phyloP scores from a whole-genome alignment of 2,888 invertebrate genomes.

The Parasteatoda lunata region DNA sequence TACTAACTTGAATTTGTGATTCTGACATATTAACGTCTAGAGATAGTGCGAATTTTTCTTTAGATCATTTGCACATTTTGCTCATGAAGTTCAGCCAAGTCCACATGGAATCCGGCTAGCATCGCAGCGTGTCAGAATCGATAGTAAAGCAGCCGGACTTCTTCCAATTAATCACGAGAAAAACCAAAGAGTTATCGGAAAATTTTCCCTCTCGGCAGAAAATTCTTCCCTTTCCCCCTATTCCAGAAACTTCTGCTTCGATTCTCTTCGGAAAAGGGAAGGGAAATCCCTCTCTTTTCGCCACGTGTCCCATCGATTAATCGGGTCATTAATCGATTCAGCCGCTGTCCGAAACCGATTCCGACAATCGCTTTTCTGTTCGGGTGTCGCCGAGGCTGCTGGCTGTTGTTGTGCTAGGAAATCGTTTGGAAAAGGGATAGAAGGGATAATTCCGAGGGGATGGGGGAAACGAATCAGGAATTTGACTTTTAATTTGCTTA shows the following conservation, averaged over 20 bases:
- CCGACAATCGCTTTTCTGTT: constrained; percentile 66
- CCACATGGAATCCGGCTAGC: no score
- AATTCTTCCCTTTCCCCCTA: constrained; percentile 24
- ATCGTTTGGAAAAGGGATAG: background rate
- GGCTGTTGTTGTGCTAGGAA: constrained; percentile 31
- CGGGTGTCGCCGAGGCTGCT: constrained; percentile 50
- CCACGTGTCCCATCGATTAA: constrained; percentile 60
- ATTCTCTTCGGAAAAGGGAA: constrained; percentile 32
- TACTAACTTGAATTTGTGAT: no score
- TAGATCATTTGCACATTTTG: no score
- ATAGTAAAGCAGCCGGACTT: constrained; percentile 11
- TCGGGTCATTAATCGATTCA: constrained; percentile 69
- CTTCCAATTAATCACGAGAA: constrained; percentile 63
- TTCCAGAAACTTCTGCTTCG: constrained; percentile 45
- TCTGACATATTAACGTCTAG: no score
- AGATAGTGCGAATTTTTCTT: no score
- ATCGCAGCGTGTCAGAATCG: background rate
- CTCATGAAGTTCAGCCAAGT: no score
- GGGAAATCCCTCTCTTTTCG: constrained; percentile 38
- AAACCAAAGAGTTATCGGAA: constrained; percentile 68
- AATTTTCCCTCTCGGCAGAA: constrained; percentile 56
- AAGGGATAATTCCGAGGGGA: background rate
- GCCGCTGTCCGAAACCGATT: constrained; percentile 45
- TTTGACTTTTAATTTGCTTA: constrained; percentile 66
- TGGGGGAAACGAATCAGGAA: constrained; percentile 26